Base-by-base conservation (phyloP, 2,888 invertebrate genomes). In the Darwinula stevensoni region DNA sequence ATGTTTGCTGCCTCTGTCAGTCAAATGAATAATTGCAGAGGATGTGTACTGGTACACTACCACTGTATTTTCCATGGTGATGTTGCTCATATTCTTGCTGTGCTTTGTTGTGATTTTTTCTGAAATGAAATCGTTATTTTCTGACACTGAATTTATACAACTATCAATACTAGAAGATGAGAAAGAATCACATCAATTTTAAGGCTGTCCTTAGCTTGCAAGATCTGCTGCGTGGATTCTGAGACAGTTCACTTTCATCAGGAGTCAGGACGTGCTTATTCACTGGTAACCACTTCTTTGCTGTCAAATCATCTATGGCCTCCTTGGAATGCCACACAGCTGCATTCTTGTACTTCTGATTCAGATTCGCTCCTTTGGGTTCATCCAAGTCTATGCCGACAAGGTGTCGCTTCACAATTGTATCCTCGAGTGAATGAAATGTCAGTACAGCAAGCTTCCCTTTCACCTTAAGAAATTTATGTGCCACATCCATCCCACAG, bases 381-480 rank as follows among this genome's bases (percentile, higher is more conserved):
- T n/a, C n/a, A n/a, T n/a, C n/a, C n/a, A n/a, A n/a, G n/a, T n/a
- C n/a, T n/a, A n/a, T n/a, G 6, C 76, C 76, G 34, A 62, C 57
- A 14, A 91, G 58, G 49, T 86, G 82, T 6, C 84, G 59, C 48
- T 91, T 91, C 0, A 88, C 71, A 38, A 91, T 73, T 1, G 72
- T 72, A 48, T 91, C 91, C 57, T 91, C 86, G 15, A 86, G 54
- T 1, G 84, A 84, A 52, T 88, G 86, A 50, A 88, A 91, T 11
- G 78, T 67, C 27, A 91, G 63, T 1, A 74, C 67, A 1, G 76
- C 67, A 36, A 88, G 48, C 36, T 66, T 58, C 0, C 88, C 88
- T 22, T 67, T 64, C 0, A 65, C 51, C 53, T 73, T 75, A 14
- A 91, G 57, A 65, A 73, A 45, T 60, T 35, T 34, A 37, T 67